These are phyloP conservation scores for Pangasius krempfi DNA, from an alignment of 2,797 vertebrate species.

Conservation along the genomic window DNA sequence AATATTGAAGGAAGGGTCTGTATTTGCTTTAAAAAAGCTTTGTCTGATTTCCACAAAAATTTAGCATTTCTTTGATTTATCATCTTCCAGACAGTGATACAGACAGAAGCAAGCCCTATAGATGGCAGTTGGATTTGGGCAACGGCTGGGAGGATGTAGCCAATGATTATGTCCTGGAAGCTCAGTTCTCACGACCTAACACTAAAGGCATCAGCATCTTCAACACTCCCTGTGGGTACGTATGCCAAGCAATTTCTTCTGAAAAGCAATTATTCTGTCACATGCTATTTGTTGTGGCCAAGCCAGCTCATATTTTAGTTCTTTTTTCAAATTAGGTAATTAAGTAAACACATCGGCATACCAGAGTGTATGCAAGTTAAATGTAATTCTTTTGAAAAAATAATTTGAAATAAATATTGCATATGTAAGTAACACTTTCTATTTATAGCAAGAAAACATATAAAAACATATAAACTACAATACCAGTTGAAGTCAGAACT, in stretches of 20 bases:
- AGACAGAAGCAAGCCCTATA: constrained; percentile 61
- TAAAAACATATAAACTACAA: background rate
- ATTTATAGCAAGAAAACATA: background rate
- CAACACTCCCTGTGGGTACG: constrained; percentile 71
- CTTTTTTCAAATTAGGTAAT: background rate
- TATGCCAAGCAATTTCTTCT: background rate
- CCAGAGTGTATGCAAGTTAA: background rate
- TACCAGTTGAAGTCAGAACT: background rate
- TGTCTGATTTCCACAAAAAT: too few species aligned
- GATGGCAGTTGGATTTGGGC: constrained; percentile 71
- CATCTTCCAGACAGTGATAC: constrained; percentile 55
- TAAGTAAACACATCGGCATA: background rate
- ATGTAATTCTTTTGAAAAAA: background rate
- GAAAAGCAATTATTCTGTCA: background rate
- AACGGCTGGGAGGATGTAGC: constrained; percentile 64
- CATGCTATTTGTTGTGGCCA: background rate
- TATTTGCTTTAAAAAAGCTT: background rate
- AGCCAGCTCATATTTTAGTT: background rate
- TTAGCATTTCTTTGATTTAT: background rate
- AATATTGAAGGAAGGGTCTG: background rate
- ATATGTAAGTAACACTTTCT: background rate
- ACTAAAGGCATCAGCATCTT: constrained; percentile 70
- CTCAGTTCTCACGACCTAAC: constrained; percentile 71
- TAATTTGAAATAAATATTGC: background rate
- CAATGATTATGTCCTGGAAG: constrained; percentile 74